Base-by-base conservation (phyloP, 2,888 invertebrate species). In the Leptinotarsa juncta region DNA sequence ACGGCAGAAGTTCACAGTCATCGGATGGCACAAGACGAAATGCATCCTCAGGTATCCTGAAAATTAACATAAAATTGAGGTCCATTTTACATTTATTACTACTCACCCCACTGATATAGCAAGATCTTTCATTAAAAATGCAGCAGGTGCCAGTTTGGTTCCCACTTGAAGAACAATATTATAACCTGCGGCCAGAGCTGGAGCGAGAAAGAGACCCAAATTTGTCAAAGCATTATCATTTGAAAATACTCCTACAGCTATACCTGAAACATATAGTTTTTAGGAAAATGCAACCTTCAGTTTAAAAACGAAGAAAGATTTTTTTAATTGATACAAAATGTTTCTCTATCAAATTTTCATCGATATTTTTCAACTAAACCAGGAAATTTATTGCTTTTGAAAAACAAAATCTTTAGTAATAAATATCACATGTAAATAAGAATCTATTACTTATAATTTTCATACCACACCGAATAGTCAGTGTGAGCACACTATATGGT, bases 111-210 rank as follows among this genome's bases (percentile, higher is more conserved):
- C 89, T 83, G 89, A 87, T 68, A 84, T 82, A 79, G 89, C 89
- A 23, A 90, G 83, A 76, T 90, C 89, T 65, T 88, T 87, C 74
- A 90, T 83, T 66, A 90, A 84, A 55, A 87, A 82, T 10, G 88
- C 87, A 70, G 88, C 83, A 18, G 89, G 84, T 23, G 88, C 83
- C 3, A 89, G 86, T 79, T 86, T 85, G 2, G 87, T 84, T 23
- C 88, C 88, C 16, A 89, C 88, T 77, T 89, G 88, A n/a, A 90
- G 82, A 16, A 89, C 83, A 18, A 90, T 86, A 51, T 88, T 87
- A 82, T 89, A 89, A 23, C 90, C 90, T 83, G 88, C 88, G 23
- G 90, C 90, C 71, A 90, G 82, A 26, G 89, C 89, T 50, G 90
- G 89, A 66, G 88, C 89, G 16, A 90, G 82, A 77, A 88, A 85